Conservation (phyloP, 2,888 invertebrate genomes). For the Julus scandinavius region DNA sequence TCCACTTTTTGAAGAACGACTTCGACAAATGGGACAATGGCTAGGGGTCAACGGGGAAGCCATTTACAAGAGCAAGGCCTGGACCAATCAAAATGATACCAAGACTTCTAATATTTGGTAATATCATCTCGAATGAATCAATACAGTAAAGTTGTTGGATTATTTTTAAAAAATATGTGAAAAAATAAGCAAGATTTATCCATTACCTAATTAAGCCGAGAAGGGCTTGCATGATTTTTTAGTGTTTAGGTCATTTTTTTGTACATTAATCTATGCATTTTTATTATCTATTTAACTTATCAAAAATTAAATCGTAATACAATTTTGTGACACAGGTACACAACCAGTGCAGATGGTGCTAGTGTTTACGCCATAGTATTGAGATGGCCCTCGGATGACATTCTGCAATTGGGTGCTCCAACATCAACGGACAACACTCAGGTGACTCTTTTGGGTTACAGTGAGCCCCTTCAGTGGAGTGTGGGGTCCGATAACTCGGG, state of each 20-base stretch:
- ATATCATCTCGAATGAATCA: not conserved
- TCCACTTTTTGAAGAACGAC: constrained; percentile 86
- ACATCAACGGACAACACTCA: constrained; percentile 63
- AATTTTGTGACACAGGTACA: constrained; percentile 59
- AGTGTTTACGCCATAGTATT: constrained; percentile 76
- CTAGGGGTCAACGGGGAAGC: constrained; percentile 85
- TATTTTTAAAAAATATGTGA: too few species aligned
- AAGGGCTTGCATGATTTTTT: too few species aligned
- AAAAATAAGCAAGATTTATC: not conserved
- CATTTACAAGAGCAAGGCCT: constrained; percentile 81
- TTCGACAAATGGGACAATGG: constrained; percentile 83
- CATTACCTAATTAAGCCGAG: too few species aligned
- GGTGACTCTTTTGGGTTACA: constrained; percentile 71
- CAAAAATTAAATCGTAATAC: too few species aligned
- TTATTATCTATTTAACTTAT: not conserved
- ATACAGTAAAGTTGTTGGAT: too few species aligned
- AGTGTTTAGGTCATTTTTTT: too few species aligned
- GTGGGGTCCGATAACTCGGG: not conserved
- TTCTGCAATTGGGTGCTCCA: constrained; percentile 69
- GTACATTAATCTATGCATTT: too few species aligned
- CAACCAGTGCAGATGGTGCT: constrained; percentile 60
- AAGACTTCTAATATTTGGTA: constrained; percentile 79
- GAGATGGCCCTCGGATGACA: constrained; percentile 75
- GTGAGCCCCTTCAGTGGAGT: constrained; percentile 61
- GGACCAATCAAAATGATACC: constrained; percentile 85